These are phyloP conservation scores for Lasioglossum vierecki DNA, from an alignment of 2,888 invertebrate species.

Conservation along the genomic window DNA sequence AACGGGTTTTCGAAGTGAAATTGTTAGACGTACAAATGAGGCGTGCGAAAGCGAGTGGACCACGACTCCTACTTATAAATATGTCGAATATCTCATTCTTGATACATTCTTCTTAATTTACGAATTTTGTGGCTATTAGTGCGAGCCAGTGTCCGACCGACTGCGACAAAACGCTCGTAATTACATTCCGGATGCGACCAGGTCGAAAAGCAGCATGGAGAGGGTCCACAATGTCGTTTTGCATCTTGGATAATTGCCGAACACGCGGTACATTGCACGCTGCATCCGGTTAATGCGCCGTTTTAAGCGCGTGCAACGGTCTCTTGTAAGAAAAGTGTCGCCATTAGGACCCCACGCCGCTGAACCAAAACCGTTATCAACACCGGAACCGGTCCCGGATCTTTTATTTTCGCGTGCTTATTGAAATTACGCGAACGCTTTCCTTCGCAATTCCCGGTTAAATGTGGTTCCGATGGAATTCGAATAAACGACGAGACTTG, in stretches of 20 bases:
- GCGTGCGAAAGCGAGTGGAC: background rate
- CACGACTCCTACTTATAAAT: conserved; percentile 14
- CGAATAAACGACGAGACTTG: background rate
- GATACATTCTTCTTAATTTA: background rate
- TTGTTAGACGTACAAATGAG: background rate
- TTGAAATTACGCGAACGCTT: conserved; percentile 1
- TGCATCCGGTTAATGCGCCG: conserved; percentile 30
- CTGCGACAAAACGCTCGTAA: conserved; percentile 67
- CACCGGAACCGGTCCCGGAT: background rate
- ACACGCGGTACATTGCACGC: conserved; percentile 53
- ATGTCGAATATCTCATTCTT: conserved; percentile 20
- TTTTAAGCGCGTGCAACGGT: conserved; percentile 20
- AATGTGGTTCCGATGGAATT: background rate
- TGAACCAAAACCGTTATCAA: background rate
- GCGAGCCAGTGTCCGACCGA: conserved; percentile 41
- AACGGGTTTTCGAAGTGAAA: too few species aligned
- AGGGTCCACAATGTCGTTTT: conserved; percentile 62
- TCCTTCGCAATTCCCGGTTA: background rate
- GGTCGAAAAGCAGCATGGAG: conserved; percentile 60
- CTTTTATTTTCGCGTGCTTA: background rate
- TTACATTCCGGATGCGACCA: conserved; percentile 70
- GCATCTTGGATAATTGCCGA: conserved; percentile 69
- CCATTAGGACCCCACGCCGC: background rate
- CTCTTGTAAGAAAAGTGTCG: conserved; percentile 37
- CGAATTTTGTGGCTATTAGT: conserved; percentile 43